phyloP scores from a whole-genome alignment of 2,888 invertebrate genomes.

The Acrocera orbiculus region DNA sequence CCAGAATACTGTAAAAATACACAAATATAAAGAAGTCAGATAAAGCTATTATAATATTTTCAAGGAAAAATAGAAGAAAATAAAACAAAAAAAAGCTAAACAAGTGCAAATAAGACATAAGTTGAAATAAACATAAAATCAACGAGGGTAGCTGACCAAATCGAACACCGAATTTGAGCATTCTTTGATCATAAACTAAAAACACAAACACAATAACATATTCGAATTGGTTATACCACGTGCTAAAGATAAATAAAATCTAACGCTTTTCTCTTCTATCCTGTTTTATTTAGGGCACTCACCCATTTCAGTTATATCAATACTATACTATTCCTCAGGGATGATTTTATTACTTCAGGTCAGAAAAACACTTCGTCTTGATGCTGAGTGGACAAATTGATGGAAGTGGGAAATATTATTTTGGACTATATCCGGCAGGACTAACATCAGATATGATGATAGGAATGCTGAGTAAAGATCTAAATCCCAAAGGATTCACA shows the following conservation, averaged over 20 bases:
- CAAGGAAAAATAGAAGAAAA: conserved; percentile 3
- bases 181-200: conserved; percentile 6
- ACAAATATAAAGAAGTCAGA: conserved; percentile 16
- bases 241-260: too few species aligned
- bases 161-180: neutral
- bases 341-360: conserved; percentile 13
- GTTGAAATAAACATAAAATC: conserved; percentile 10
- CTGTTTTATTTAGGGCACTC: too few species aligned
- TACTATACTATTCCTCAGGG: conserved; percentile 7
- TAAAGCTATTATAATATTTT: conserved; percentile 4
- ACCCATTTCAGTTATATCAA: too few species aligned
- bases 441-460: neutral
- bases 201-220: neutral
- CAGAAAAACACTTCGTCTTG: conserved; percentile 12
- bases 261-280: too few species aligned
- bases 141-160: neutral
- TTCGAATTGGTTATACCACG: conserved; percentile 9
- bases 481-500: conserved; percentile 11
- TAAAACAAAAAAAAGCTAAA: conserved; percentile 6
- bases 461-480: conserved; percentile 1
- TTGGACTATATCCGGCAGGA: neutral
- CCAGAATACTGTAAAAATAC: conserved; percentile 65
- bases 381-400: conserved; percentile 14
- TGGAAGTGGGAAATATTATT: conserved; percentile 11
- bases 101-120: conserved; percentile 6